Base-by-base conservation (phyloP, 1,140 invertebrate species). In the Apis florea region DNA sequence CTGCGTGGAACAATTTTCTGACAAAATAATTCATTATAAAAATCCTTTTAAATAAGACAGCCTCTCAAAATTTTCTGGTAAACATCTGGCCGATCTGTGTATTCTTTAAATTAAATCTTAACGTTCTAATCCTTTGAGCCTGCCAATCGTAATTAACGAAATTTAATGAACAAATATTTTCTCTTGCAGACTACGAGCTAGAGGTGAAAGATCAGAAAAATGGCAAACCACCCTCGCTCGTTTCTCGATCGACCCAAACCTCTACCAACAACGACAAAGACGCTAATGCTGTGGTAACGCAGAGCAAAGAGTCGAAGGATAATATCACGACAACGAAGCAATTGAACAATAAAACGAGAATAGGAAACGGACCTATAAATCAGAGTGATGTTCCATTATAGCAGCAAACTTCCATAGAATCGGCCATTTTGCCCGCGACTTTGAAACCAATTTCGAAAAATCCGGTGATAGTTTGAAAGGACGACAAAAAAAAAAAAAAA, bases 311-410 rank as follows among this genome's bases (percentile, higher is more conserved):
- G 47, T 54, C 78, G 4, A 88, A 90, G 61, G 90, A 90, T 24
- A 88, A 26, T 24, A 63, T 72, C 2, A 71, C 84, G 2, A 80
- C 85, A 26, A 68, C 80, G 21, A 89, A 88, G 61, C 86, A 85
- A 24, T 47, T 88, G 2, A 86, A 84, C 40, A 90, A 87, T 58
- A 90, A 88, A 47, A 82, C 84, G 24, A 92, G 86, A 79, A 90
- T 92, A 83, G 88, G 86, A 15, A 92, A 92, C 59, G 92, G 92
- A 64, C 91, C 91, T 4, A 63, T 91, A 54, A 89, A 76, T 72
- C 90, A 92, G 79, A 90, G 83, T n/a, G 89, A 92, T 24, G 87
- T 90, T 11, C 53, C 91, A 4, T 92, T 92, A 90, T 92, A 92
- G 90, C 90, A 89, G 69, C 80, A 84, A 81, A 59, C 83, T 47